Conservation (phyloP, 2,113 vertebrate genomes). For the Spilogale gracilis region DNA sequence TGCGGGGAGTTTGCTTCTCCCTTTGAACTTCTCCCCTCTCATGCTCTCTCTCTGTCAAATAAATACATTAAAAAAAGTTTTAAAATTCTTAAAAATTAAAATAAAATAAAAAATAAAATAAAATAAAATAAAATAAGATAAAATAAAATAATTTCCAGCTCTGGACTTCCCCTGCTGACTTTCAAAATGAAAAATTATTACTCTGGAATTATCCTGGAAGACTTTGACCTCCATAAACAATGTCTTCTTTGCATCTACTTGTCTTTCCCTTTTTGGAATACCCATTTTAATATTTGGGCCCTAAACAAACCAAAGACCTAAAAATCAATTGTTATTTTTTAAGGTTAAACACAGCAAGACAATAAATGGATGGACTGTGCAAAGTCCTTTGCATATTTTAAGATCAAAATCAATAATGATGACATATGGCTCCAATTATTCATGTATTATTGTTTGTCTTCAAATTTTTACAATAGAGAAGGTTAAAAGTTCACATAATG, state of each 20-base stretch:
- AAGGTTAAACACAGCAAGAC: neutral
- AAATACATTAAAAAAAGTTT: too few species aligned
- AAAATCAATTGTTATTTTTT: slow-evolving; percentile 41
- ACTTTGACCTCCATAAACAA: neutral
- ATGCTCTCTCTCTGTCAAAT: too few species aligned
- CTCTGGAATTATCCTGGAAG: neutral
- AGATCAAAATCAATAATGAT: slow-evolving; percentile 48
- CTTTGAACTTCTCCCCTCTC: too few species aligned
- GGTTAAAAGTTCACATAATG: neutral
- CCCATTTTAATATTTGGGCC: neutral
- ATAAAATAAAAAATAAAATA: too few species aligned
- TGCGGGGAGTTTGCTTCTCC: too few species aligned
- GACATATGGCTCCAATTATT: neutral
- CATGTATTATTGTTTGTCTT: neutral
- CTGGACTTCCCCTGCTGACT: neutral
- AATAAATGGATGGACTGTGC: slow-evolving; percentile 38
- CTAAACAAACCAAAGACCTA: slow-evolving; percentile 7
- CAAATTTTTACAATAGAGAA: neutral
- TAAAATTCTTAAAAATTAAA: too few species aligned
- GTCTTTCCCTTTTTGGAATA: neutral
- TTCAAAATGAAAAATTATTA: neutral
- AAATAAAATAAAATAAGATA: too few species aligned
- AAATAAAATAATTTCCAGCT: neutral
- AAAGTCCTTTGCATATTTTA: slow-evolving; percentile 59
- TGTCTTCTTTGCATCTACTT: neutral